Evolutionary conservation across 2,113 vertebrate species (phyloP).

Genomic region (Tragelaphus buxtoni): DNA sequence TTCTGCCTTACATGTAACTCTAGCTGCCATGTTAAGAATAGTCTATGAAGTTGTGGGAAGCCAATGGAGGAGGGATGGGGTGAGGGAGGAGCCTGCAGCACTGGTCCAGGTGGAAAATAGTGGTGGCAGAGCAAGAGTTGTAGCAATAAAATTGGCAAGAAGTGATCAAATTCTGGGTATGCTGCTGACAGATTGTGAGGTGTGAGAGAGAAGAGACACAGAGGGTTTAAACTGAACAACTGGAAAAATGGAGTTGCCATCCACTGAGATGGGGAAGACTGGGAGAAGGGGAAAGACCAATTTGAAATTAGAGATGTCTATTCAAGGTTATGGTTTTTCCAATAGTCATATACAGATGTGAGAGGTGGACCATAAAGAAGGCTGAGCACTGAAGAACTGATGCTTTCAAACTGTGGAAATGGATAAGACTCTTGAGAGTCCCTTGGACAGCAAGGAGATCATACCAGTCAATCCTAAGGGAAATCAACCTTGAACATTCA

Average conservation of each 20-base stretch:
- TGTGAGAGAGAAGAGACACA: background rate
- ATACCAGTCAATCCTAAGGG: background rate
- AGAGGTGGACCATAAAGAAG: background rate
- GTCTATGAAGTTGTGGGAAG: background rate
- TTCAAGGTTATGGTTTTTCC: background rate
- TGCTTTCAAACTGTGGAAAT: background rate
- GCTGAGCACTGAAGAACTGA: background rate
- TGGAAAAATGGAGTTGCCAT: background rate
- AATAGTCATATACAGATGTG: background rate
- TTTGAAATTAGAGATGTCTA: background rate
- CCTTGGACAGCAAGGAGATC: background rate
- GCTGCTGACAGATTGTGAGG: background rate
- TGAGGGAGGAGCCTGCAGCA: too few relatives aligned
- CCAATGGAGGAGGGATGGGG: too few relatives aligned
- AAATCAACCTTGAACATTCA: background rate
- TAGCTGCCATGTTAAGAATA: background rate
- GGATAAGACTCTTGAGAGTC: background rate
- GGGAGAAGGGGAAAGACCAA: background rate
- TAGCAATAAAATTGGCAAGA: background rate
- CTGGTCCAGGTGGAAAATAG: background rate
- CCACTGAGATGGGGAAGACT: background rate
- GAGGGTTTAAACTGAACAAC: background rate
- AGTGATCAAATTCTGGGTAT: background rate
- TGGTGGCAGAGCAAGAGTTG: background rate
- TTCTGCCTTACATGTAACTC: background rate